Evolutionary conservation across 2,797 vertebrate genomes (phyloP).

Genomic region (Eulemur coronatus): DNA sequence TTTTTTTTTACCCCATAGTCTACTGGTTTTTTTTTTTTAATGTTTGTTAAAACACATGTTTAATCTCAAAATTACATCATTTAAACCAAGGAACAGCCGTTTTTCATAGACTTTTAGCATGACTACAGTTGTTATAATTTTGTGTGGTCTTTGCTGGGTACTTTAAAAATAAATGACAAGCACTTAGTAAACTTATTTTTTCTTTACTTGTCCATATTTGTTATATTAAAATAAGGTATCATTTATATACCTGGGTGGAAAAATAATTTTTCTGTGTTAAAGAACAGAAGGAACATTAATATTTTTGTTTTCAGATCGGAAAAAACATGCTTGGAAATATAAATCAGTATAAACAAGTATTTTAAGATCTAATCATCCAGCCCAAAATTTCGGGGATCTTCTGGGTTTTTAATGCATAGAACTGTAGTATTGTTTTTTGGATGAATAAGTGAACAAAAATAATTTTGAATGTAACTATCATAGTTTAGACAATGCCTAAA

Average conservation of each 20-base stretch:
- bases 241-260: background rate
- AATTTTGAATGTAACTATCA: background rate
- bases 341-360: background rate
- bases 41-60: constrained; percentile 44
- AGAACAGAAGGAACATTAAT: background rate
- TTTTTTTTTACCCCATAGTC: background rate
- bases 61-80: constrained; percentile 43
- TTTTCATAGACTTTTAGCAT: background rate
- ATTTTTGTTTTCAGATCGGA: background rate
- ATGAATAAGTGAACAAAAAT: background rate
- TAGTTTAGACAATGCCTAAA: background rate
- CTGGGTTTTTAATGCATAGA: background rate
- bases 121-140: background rate
- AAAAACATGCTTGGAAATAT: background rate
- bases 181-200: background rate
- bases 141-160: background rate
- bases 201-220: background rate
- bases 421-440: background rate
- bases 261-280: background rate
- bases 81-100: background rate
- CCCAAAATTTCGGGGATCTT: background rate
- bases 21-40: background rate
- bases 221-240: background rate
- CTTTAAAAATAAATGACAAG: background rate
- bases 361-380: background rate